Evolutionary conservation across 1,140 invertebrate species (phyloP), one percentile per base, ranked within the genome.

Genomic region (Anoplophora glabripennis): DNA sequence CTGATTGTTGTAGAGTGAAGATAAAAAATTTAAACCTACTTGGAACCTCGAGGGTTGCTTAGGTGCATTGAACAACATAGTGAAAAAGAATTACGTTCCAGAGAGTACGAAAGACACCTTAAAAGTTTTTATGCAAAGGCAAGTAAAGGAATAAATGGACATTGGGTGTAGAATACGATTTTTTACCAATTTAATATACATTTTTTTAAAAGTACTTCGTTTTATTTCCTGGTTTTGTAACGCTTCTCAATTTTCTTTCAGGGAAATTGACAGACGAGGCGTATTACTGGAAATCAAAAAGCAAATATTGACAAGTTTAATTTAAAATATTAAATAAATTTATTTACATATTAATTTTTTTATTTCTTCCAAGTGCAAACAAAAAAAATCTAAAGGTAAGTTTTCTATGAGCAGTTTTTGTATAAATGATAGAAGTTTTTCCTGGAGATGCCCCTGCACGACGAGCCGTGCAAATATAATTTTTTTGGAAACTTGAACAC

Each of bases 11-110:
- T 45, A 84, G 77, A 75, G 78, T 64, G 85, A 87, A 75, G 79
- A 85, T 65, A 82, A 83, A 73, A 72, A 57, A 8, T 78, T 75
- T 33, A 82, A 79, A 69, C 74, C 80, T 4, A 71, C 78, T 12
- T 86, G 84, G 77, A 80, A 86, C 68, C 62, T 84, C 10, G 79
- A 83, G 37, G 79, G 78, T 54, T 86, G 85, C 64, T 78, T 82
- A 28, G 79, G 78, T 63, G 83, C 80, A 1, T 65, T 87, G 1
- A 78, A 83, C 57, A 76, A 79, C 67, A 68, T 83, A 4, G 63
- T 77, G 7, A 77, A 76, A 40, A 76, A 71, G 60, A 78, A 80
- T 59, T 80, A 79, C 57, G 79, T 86, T 51, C 76, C 79, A 9
- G 67, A 73, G 46, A 76, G 78, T 64, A 81, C 83, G 10, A 83